phyloP scores from a whole-genome alignment of 2,113 vertebrate genomes.

The Pelecanus crispus region DNA sequence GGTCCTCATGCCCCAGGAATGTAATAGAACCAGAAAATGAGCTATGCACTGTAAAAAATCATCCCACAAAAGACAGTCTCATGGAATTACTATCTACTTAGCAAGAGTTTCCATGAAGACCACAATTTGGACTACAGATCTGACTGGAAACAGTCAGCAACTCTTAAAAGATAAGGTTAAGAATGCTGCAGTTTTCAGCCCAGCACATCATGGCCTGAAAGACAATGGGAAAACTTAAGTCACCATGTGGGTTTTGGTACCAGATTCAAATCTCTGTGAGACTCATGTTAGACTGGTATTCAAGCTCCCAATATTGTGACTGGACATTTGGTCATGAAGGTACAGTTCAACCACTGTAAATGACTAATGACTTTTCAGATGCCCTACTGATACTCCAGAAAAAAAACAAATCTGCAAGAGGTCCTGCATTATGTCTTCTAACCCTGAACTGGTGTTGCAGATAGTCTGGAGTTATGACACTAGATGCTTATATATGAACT shows the following conservation, averaged over 20 bases:
- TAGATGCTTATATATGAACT: background rate
- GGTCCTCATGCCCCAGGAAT: background rate
- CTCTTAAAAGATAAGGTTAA: background rate
- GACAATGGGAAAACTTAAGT: background rate
- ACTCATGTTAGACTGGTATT: background rate
- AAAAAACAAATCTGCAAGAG: background rate
- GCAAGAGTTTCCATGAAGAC: background rate
- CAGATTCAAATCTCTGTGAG: background rate
- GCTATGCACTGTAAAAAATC: background rate
- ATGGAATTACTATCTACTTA: background rate
- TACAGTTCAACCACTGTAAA: background rate
- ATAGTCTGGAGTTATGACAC: background rate
- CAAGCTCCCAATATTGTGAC: background rate
- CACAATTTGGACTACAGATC: background rate
- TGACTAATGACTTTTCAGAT: background rate
- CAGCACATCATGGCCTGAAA: background rate
- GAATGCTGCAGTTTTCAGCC: background rate
- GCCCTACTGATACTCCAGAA: background rate
- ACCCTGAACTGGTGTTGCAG: background rate
- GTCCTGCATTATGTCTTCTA: background rate
- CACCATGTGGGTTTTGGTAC: background rate
- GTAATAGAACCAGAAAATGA: background rate
- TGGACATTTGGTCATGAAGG: background rate
- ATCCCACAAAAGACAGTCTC: background rate
- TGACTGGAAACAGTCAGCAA: background rate